Evolutionary conservation across 2,797 vertebrate genomes (phyloP).

Genomic region (Alosa sapidissima): DNA sequence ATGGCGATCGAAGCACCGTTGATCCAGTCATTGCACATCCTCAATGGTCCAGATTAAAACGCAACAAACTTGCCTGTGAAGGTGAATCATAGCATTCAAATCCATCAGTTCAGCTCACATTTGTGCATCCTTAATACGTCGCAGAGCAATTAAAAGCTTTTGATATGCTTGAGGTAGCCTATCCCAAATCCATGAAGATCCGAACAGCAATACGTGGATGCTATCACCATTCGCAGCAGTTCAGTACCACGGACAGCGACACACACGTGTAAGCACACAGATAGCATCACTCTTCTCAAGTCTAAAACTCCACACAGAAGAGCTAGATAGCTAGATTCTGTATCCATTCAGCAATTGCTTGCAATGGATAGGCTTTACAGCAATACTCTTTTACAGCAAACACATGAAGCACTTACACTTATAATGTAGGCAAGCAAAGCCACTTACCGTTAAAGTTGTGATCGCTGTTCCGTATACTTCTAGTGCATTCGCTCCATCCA

Average conservation of each 20-base stretch:
- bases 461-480: slow-evolving; percentile 49
- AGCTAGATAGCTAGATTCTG: neutral
- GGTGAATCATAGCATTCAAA: neutral
- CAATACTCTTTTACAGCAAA: neutral
- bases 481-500: slow-evolving; percentile 56
- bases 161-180: neutral
- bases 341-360: neutral
- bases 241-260: slow-evolving; percentile 12
- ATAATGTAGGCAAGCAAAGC: neutral
- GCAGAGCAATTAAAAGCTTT: neutral
- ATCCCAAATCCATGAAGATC: neutral
- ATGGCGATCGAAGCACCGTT: neutral
- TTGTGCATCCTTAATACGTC: neutral
- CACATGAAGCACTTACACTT: neutral
- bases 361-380: neutral
- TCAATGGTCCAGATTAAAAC: neutral
- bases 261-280: neutral
- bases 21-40: neutral
- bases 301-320: neutral
- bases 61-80: neutral
- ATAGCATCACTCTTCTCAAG: neutral
- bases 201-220: neutral
- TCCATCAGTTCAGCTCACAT: neutral
- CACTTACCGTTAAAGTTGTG: slow-evolving; percentile 15
- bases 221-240: neutral